These are phyloP conservation scores for Phoenicopterus ruber DNA, from an alignment of 2,113 vertebrate genomes.

Conservation along the genomic window DNA sequence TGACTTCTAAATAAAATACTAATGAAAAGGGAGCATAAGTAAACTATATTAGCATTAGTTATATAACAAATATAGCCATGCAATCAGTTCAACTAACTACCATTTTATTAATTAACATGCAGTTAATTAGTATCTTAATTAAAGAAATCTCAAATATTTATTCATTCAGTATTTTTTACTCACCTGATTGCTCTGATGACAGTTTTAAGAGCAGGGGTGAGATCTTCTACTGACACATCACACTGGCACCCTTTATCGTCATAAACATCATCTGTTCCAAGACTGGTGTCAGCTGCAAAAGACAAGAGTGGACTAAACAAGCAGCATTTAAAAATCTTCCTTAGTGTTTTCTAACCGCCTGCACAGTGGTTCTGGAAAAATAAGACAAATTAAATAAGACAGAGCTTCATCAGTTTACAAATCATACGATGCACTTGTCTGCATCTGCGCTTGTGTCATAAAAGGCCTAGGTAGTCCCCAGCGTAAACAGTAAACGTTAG, in stretches of 20 bases:
- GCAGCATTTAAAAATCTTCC: not conserved
- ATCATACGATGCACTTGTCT: not conserved
- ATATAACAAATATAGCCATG: not conserved
- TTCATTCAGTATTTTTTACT: constrained; percentile 32
- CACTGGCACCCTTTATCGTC: constrained; percentile 96
- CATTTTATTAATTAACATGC: not conserved
- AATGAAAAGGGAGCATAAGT: not conserved
- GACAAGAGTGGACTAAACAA: constrained; percentile 12
- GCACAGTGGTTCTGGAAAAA: not conserved
- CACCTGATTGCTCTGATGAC: constrained; percentile 96
- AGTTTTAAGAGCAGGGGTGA: constrained; percentile 89
- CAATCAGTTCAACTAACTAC: not conserved
- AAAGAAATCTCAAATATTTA: not conserved
- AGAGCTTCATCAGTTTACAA: not conserved
- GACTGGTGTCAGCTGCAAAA: constrained; percentile 85
- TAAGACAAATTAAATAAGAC: not conserved
- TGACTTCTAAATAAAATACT: not conserved
- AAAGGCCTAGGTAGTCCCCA: not conserved
- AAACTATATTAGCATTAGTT: not conserved
- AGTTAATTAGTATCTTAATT: not conserved
- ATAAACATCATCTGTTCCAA: constrained; percentile 84
- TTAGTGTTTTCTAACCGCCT: not conserved
- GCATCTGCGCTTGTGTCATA: not conserved
- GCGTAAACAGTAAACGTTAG: not conserved
- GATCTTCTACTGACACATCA: constrained; percentile 92